phyloP scores from a whole-genome alignment of 1,140 invertebrate species.

The Babylonia areolata region DNA sequence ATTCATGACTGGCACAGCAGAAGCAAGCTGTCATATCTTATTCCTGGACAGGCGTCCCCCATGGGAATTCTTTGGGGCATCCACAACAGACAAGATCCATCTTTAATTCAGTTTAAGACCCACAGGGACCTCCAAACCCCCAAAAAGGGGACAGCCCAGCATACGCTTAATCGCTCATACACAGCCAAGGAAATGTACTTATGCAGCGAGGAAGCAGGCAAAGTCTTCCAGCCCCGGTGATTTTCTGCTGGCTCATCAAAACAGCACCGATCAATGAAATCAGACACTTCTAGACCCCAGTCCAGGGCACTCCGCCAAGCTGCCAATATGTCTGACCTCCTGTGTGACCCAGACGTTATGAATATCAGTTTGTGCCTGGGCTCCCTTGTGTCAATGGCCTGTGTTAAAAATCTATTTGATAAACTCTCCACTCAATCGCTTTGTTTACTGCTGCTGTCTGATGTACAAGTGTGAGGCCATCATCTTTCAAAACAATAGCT shows the following conservation, averaged over 20 bases:
- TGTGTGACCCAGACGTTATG: background rate
- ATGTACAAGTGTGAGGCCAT: no score
- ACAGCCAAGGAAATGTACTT: background rate
- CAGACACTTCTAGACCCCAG: background rate
- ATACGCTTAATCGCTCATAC: background rate
- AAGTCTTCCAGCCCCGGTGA: background rate
- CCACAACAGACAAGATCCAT: background rate
- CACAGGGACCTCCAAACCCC: background rate
- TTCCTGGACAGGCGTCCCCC: background rate
- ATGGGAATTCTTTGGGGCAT: background rate
- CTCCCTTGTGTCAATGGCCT: background rate
- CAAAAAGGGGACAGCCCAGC: background rate
- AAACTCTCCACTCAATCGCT: no score
- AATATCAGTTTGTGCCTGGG: background rate
- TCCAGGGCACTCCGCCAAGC: background rate
- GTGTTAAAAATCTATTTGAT: no score
- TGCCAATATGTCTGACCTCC: constrained; percentile 22
- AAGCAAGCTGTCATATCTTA: background rate
- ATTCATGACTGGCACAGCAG: background rate
- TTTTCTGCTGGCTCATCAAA: constrained; percentile 3
- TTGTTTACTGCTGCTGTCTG: no score
- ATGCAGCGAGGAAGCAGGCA: background rate
- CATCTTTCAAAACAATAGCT: no score
- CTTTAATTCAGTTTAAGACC: background rate
- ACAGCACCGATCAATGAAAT: background rate